phyloP scores from a whole-genome alignment of 2,888 invertebrate genomes.

The Synanthedon andrenaeformis region DNA sequence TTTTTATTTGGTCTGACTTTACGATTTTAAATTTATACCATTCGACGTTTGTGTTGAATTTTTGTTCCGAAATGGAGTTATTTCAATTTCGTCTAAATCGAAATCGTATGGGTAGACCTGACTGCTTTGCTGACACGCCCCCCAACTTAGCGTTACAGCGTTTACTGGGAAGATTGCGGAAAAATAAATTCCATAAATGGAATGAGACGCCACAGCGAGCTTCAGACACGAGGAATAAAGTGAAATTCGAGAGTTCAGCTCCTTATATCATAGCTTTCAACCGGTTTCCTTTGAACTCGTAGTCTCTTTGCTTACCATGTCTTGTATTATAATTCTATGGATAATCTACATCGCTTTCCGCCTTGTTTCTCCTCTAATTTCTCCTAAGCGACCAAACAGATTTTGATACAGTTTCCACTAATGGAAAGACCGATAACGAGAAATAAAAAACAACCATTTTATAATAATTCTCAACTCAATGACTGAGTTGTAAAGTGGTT shows the following conservation, averaged over 20 bases:
- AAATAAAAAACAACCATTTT: no score
- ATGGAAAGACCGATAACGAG: no score
- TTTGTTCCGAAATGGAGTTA: background rate
- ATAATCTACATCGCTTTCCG: no score
- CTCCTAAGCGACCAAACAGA: no score
- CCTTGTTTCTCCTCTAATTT: no score
- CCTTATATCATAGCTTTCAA: slow-evolving; percentile 10
- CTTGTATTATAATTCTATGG: background rate
- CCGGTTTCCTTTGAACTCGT: background rate
- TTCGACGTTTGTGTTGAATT: background rate
- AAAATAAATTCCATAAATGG: slow-evolving; percentile 41
- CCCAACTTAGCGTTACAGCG: slow-evolving; percentile 24
- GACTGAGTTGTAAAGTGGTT: no score
- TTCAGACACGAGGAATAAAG: slow-evolving; percentile 20
- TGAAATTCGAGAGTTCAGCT: slow-evolving; percentile 14
- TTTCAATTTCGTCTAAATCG: slow-evolving; percentile 14
- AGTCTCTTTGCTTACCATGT: background rate
- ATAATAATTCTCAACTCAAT: no score
- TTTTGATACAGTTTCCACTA: no score
- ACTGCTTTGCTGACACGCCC: slow-evolving; percentile 26
- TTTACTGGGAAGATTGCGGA: slow-evolving; percentile 33
- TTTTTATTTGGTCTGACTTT: no score
- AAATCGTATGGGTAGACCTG: slow-evolving; percentile 23
- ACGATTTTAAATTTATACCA: background rate
- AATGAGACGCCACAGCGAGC: slow-evolving; percentile 20